Base-by-base conservation (phyloP, 2,113 vertebrate species). In the Bufo gargarizans region DNA sequence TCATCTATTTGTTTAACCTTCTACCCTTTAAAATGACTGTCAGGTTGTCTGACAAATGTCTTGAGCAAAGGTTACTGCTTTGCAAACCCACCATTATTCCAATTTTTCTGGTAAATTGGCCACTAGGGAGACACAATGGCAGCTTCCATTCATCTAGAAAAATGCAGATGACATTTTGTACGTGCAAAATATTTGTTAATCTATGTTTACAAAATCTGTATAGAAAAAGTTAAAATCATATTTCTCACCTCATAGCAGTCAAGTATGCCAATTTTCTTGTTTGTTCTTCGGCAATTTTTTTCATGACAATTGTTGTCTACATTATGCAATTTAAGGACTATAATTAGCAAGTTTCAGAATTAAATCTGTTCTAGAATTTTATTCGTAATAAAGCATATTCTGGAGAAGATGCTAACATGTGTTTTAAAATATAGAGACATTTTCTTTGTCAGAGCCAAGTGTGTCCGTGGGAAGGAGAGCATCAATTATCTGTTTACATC, bases 41-140 rank as follows among this genome's bases (percentile, higher is more conserved):
- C 50, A 78, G 49, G 50, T 78, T 78, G n/a, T 53, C 20, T 78
- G 77, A 78, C 77, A 78, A 55, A 78, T 78, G 77, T 78, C n/a
- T 77, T 78, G 77, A 53, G 77, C 49, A 78, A 78, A 78, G 77
- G 77, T 78, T 78, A 56, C 50, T 22, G 47, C 17, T 77, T 77
- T 77, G 76, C 47, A 77, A 53, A 53, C 16, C 76, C 47, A 77
- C 49, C 49, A 77, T 77, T 53, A 77, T 55, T 78, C 20, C 50
- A 78, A 22, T 55, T 78, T 78, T 55, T n/a, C 47, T 55, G 19
- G 77, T 14, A 50, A 76, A 76, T 76, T 76, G 72, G 72, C 9
- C 72, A 56, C 49, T 47, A 56, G 49, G 77, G 77, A 78, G 50
- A 55, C 20, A 56, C 50, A 22, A 55, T 78, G 47, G 72, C 72